Conservation (phyloP, 2,113 vertebrate species). For the Crotalus helleri region DNA sequence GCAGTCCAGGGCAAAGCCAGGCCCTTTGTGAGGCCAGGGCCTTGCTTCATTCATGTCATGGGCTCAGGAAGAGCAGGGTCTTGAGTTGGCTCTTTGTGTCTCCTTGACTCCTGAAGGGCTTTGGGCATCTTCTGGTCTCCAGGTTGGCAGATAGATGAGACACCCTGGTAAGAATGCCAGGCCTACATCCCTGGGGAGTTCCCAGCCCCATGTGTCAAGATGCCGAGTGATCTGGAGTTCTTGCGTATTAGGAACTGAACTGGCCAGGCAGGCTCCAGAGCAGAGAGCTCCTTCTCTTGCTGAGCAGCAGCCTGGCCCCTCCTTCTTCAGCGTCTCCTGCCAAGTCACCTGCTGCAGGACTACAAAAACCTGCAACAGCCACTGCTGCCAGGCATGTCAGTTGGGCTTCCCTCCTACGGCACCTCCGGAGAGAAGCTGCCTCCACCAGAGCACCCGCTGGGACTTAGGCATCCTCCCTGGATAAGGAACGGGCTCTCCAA, state of each 20-base stretch:
- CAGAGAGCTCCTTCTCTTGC: slow-evolving; percentile 31
- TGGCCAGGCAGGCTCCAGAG: background rate
- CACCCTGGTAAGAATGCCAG: slow-evolving; percentile 21
- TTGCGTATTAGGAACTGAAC: slow-evolving; percentile 36
- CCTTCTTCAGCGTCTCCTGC: slow-evolving; percentile 52
- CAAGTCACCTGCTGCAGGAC: slow-evolving; percentile 42
- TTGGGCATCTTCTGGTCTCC: background rate
- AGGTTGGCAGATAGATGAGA: slow-evolving; percentile 15
- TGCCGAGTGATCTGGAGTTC: slow-evolving; percentile 35
- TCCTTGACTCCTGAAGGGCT: slow-evolving; percentile 16
- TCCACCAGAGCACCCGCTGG: slow-evolving; percentile 12
- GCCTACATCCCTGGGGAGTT: slow-evolving; percentile 44
- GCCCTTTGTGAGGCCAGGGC: no score
- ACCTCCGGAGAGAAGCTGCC: background rate
- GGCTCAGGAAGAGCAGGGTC: background rate
- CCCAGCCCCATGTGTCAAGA: slow-evolving; percentile 24
- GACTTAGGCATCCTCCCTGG: slow-evolving; percentile 34
- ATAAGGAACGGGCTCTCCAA: slow-evolving; percentile 51
- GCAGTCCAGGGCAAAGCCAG: no score
- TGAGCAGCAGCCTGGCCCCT: slow-evolving; percentile 40
- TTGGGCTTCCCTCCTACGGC: background rate
- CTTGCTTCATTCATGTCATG: background rate
- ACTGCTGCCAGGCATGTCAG: slow-evolving; percentile 17
- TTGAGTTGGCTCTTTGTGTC: background rate
- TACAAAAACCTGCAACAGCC: slow-evolving; percentile 49